Base-by-base conservation (phyloP, 1,140 invertebrate genomes). In the Helicorthomorpha holstii region DNA sequence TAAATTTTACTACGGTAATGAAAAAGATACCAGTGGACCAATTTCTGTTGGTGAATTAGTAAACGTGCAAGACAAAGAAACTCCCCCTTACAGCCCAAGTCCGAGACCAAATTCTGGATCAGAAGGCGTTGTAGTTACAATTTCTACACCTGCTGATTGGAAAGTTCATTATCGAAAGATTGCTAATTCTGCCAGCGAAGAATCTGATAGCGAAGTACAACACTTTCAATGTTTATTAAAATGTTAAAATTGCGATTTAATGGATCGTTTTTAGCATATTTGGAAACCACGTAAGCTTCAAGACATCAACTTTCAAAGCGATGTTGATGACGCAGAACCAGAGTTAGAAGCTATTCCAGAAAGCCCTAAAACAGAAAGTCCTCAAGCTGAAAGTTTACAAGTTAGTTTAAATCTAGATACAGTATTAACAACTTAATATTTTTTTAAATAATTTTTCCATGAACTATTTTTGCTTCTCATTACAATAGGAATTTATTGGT, bases 261-360 rank as follows among this genome's bases (percentile, higher is more conserved):
- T n/a, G n/a, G n/a, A n/a, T 34, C 29, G 7, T 16, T 7, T 34
- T 7, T 34, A 34, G 29, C 29, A 34, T 24, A 16, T 25, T 21
- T 60, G 58, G 54, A 60, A 54, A 53, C 45, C 80, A 19, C 45
- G 54, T 26, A 54, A 57, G 43, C 41, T 52, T 2, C 48, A 34
- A 43, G 54, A 57, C 22, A 19, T 49, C 1, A 56, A 50, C 46
- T 53, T 53, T 42, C 57, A 57, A 0, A 54, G 49, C 55, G 84
- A 87, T 65, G 79, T 76, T 50, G 83, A 89, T 66, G 85, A 85
- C 59, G 81, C 81, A 4, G 85, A 89, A 68, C 84, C 82, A 24
- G 85, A 88, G 66, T 68, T 89, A 58, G 83, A 86, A 54, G 84
- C 81, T 52, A 88, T 89, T 63, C 84, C 84, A 27, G 86, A 89